These are phyloP conservation scores for Drosophila falleni DNA, from an alignment of 2,888 invertebrate genomes.

Conservation along the genomic window DNA sequence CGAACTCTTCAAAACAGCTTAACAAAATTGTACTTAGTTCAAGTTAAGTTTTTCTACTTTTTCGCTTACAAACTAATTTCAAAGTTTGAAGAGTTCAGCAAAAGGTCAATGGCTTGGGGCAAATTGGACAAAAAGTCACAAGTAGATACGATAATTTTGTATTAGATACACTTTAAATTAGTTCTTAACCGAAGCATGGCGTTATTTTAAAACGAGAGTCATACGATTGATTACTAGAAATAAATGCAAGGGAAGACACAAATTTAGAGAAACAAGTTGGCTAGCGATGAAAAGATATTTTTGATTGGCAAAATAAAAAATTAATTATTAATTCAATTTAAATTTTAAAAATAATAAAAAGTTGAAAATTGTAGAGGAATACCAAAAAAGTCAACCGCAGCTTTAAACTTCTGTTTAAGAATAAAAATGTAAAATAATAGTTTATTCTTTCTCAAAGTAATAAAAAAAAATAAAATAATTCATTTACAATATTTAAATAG, in stretches of 20 bases:
- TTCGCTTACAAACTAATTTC: slow-evolving; percentile 17
- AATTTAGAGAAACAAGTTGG: neutral
- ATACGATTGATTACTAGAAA: neutral
- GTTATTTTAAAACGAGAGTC: neutral
- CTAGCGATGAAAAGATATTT: too few species aligned
- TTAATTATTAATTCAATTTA: too few species aligned
- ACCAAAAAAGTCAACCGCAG: too few species aligned
- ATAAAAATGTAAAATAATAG: too few species aligned
- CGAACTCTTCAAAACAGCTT: slow-evolving; percentile 7
- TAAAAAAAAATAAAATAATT: too few species aligned
- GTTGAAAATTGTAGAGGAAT: too few species aligned
- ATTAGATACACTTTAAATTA: neutral
- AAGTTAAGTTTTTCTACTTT: slow-evolving; percentile 10
- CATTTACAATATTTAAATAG: too few species aligned
- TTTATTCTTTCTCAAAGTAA: too few species aligned
- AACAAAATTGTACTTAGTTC: slow-evolving; percentile 13
- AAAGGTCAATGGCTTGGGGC: slow-evolving; percentile 14
- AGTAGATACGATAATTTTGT: neutral
- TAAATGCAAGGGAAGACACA: neutral
- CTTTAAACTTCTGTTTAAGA: too few species aligned
- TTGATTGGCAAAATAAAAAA: too few species aligned
- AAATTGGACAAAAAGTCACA: neutral
- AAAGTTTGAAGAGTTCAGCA: slow-evolving; percentile 8
- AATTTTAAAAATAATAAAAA: too few species aligned
- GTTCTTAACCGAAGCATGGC: neutral